A percentile compares a stretch with the other conserved stretches of the same genome.
phyloP scores from a whole-genome alignment of 2,797 vertebrate genomes.

The Coluber constrictor region DNA sequence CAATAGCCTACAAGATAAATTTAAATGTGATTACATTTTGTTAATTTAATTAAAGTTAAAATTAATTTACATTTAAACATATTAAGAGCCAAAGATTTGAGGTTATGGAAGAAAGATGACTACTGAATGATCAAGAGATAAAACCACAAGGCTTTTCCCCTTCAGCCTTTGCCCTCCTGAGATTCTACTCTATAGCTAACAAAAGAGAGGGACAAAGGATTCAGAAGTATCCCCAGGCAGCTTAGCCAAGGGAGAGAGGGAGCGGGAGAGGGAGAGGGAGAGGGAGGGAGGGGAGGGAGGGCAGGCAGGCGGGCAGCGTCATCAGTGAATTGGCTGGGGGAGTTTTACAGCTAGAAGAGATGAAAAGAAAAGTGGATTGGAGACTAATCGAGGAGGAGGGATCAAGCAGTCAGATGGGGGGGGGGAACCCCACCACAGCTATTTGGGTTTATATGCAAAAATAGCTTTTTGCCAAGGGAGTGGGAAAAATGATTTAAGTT shows the following conservation, averaged over 20 bases:
- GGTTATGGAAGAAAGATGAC: not conserved
- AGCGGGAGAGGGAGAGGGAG: not conserved
- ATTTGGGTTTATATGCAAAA: not conserved
- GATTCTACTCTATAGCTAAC: not conserved
- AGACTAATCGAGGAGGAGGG: not conserved
- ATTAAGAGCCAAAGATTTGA: not conserved
- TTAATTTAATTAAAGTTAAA: not conserved
- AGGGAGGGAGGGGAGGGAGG: not conserved
- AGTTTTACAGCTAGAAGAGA: not conserved
- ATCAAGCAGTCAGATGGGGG: not conserved
- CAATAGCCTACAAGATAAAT: not conserved
- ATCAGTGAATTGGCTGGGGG: not conserved
- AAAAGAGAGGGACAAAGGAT: not conserved
- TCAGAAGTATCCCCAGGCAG: not conserved
- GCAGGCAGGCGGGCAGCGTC: not conserved
- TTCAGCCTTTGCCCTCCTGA: not conserved
- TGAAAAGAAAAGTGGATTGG: not conserved
- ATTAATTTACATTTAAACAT: not conserved
- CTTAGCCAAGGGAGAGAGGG: not conserved
- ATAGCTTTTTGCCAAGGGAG: not conserved
- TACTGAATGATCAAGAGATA: not conserved
- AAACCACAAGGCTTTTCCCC: not conserved
- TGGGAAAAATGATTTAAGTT: not conserved
- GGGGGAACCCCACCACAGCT: not conserved
- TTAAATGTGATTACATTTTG: not conserved